phyloP scores from a whole-genome alignment of 2,113 vertebrate genomes.

The Psephotus haematonotus region DNA sequence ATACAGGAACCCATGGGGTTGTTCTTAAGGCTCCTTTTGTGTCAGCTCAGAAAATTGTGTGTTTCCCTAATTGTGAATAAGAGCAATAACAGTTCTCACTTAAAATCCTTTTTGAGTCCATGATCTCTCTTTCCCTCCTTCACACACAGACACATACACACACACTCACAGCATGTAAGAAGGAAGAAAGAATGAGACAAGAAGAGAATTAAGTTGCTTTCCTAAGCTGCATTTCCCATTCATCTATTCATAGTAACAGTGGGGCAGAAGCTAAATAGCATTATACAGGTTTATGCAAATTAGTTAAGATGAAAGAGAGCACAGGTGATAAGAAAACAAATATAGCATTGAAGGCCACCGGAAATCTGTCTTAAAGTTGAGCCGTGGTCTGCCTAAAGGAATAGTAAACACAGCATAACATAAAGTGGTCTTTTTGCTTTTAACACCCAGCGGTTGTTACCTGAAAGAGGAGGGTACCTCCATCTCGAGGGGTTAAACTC shows the following conservation, averaged over 20 bases:
- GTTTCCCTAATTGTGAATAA: neutral
- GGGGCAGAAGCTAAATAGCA: constrained; percentile 52
- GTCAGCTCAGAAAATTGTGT: neutral
- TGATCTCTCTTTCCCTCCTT: neutral
- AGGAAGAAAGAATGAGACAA: neutral
- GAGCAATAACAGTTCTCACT: neutral
- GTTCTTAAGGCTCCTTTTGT: neutral
- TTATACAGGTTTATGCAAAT: constrained; percentile 69
- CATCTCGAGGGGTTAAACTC: constrained; percentile 23
- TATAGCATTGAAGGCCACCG: neutral
- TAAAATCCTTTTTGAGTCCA: neutral
- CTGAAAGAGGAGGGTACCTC: neutral
- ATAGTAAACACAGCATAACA: neutral
- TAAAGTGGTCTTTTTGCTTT: neutral
- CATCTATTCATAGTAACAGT: constrained; percentile 63
- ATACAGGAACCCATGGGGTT: neutral
- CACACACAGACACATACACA: neutral
- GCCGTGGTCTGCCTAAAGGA: neutral
- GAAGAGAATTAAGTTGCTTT: constrained; percentile 43
- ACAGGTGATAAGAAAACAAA: constrained; percentile 19
- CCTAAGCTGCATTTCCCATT: constrained; percentile 53
- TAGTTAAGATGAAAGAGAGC: neutral
- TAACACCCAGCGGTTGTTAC: neutral
- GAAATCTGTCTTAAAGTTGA: constrained; percentile 1
- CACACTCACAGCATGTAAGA: neutral